phyloP scores from a whole-genome alignment of 2,113 vertebrate species.

The Aphyosemion australe region DNA sequence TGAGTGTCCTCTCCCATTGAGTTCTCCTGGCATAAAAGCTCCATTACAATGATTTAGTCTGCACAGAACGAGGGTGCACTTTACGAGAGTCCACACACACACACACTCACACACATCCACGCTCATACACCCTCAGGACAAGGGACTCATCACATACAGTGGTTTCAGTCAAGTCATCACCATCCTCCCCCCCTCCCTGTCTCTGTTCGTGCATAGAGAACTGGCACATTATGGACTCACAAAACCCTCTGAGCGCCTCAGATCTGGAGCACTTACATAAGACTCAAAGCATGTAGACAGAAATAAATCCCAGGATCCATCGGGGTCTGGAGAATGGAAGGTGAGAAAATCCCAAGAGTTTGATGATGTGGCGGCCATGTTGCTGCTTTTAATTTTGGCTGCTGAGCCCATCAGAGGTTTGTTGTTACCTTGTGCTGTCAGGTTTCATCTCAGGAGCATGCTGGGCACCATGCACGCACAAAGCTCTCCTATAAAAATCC shows the following conservation, averaged over 20 bases:
- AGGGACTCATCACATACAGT: constrained; percentile 65
- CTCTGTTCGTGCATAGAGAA: constrained; percentile 34
- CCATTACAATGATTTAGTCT: constrained; percentile 58
- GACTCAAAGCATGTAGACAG: constrained; percentile 28
- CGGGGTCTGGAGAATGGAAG: neutral
- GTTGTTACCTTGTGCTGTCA: constrained; percentile 60
- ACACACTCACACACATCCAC: constrained; percentile 4
- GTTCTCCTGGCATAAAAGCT: constrained; percentile 45
- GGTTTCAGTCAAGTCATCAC: constrained; percentile 63
- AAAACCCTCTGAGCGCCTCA: constrained; percentile 38
- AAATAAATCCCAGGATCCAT: constrained; percentile 34
- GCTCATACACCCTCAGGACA: constrained; percentile 28
- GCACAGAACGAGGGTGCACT: constrained; percentile 22
- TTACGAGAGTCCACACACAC: constrained; percentile 13
- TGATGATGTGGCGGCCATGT: constrained; percentile 37
- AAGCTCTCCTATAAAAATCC: too few species aligned
- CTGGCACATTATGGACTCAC: constrained; percentile 48
- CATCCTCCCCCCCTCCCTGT: constrained; percentile 8
- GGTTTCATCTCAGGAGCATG: too few species aligned
- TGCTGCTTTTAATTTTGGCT: neutral
- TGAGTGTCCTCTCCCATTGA: constrained; percentile 53
- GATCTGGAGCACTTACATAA: constrained; percentile 63
- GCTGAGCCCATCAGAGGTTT: constrained; percentile 28
- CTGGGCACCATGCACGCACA: too few species aligned
- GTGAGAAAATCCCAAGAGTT: constrained; percentile 33